A percentile compares a stretch with the other conserved stretches of the same genome.
Evolutionary conservation across 2,797 vertebrate genomes (phyloP).

Genomic region (Uromys caudimaculatus): DNA sequence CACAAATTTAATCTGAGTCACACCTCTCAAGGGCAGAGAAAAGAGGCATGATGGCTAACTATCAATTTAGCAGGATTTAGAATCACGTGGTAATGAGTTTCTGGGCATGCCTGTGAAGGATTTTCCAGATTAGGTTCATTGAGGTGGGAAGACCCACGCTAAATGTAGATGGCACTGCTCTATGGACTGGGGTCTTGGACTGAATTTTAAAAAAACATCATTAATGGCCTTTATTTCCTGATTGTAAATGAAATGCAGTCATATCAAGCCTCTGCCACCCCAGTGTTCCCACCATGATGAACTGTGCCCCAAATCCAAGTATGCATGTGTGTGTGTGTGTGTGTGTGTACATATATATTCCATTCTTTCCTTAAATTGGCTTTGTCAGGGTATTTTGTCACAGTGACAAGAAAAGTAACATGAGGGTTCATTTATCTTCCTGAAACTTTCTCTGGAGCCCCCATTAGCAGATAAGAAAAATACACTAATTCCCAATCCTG

Average conservation of each 20-base stretch:
- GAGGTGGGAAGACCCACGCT: not conserved
- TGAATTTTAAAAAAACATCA: not conserved
- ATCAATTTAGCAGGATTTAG: not conserved
- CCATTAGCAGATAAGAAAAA: not conserved
- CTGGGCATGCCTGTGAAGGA: not conserved
- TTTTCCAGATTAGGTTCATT: not conserved
- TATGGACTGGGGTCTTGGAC: not conserved
- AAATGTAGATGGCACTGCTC: not conserved
- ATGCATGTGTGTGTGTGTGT: not conserved
- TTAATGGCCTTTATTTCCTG: not conserved
- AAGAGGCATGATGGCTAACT: not conserved
- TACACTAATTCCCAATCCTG: not conserved
- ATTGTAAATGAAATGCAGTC: not conserved
- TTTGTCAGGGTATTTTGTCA: not conserved
- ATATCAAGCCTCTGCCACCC: not conserved
- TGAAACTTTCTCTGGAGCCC: not conserved
- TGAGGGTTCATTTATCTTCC: not conserved
- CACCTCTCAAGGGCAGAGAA: not conserved
- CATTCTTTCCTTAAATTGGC: not conserved
- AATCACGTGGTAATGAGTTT: not conserved
- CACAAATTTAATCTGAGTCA: constrained; percentile 5
- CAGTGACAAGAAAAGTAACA: not conserved
- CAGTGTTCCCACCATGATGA: not conserved
- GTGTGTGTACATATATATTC: not conserved
- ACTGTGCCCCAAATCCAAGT: not conserved